Evolutionary conservation across 2,888 invertebrate species (phyloP), one percentile per base, ranked within the genome.

Genomic region (Tribolium freemani): DNA sequence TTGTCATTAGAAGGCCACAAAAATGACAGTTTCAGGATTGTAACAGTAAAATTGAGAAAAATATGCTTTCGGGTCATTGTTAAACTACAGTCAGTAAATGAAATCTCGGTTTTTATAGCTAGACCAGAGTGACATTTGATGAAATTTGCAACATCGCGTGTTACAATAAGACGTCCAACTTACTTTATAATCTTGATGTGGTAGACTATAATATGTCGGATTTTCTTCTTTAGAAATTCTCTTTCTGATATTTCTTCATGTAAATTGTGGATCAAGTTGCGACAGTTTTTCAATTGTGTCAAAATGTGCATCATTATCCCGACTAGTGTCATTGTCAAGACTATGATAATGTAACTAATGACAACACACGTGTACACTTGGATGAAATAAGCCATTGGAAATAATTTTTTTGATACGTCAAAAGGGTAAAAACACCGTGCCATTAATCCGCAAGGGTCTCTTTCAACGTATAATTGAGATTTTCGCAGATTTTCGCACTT

Each of bases 161-260:
- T 16, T 2, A 16, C 16, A 16, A 16, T 26, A 26, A 26, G 26
- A 26, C 26, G 26, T 26, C 5, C 26, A 5, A 38, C 54, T 63
- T 31, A 51, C 53, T 63, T n/a, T 10, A 51, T 63, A 16, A 53
- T 63, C 50, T 63, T 63, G 21, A 58, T 63, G 20, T 51, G 63
- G 3, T 53, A 63, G 6, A 30, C n/a, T 26, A 53, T 38, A 16
- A 51, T 26, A 8, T 20, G 38, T 54, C 45, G 31, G 1, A 66
- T 8, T n/a, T 44, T 66, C 16, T 16, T 9, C 16, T 21, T 44
- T 1, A 66, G 10, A 30, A 9, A 13, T 54, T n/a, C 13, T 10
- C 10, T 9, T 30, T 30, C 54, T 2, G 26, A 0, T 13, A n/a
- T 16, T 9, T 21, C 26, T 13, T 44, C 38, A 10, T 20, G 5